phyloP scores from a whole-genome alignment of 2,113 vertebrate species.

The Parus major region DNA sequence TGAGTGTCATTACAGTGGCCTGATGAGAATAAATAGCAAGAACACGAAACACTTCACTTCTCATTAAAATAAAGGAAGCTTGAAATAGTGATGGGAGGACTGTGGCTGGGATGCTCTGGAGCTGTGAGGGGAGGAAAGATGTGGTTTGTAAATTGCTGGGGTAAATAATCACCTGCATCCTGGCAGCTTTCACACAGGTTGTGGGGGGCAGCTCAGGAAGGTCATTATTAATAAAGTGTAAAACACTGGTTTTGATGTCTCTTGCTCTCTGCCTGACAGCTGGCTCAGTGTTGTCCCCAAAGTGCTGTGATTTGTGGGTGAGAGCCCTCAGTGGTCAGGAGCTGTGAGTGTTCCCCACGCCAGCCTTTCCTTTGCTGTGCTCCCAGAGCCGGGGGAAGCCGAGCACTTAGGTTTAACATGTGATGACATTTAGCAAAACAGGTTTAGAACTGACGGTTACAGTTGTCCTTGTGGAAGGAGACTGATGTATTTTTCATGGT shows the following conservation, averaged over 20 bases:
- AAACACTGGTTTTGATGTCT: background rate
- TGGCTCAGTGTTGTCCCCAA: background rate
- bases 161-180: background rate
- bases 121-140: background rate
- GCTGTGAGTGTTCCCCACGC: fast-evolving
- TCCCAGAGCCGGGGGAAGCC: background rate
- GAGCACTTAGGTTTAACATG: background rate
- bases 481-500: background rate
- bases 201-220: background rate
- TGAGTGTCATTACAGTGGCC: background rate
- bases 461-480: background rate
- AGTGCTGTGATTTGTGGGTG: background rate
- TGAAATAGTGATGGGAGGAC: background rate
- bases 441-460: background rate
- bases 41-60: background rate
- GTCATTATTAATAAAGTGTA: background rate
- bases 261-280: background rate
- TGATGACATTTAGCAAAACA: background rate
- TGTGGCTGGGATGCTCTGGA: background rate
- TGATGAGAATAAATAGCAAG: background rate
- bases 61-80: background rate
- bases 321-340: background rate
- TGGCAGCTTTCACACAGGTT: background rate
- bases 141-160: background rate
- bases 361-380: background rate